Percentiles rank a stretch among this genome's conserved stretches.
phyloP scores from a whole-genome alignment of 2,888 invertebrate species.

The Tigriopus californicus region DNA sequence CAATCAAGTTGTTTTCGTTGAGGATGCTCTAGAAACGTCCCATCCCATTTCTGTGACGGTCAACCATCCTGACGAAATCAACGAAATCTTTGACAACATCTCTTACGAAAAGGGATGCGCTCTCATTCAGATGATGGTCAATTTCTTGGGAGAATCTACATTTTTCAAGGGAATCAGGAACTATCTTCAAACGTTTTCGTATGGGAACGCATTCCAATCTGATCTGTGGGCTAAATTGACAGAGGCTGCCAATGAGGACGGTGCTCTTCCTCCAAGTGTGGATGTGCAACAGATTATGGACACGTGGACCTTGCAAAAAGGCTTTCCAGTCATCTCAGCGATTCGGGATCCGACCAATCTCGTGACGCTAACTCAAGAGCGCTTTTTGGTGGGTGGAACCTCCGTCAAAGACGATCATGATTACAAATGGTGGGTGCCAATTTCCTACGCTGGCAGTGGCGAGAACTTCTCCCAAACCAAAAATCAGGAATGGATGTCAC shows the following conservation, averaged over 20 bases:
- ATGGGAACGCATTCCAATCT: conserved; percentile 50
- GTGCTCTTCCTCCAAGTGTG: conserved; percentile 23
- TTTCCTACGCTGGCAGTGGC: conserved; percentile 39
- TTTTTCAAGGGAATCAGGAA: conserved; percentile 43
- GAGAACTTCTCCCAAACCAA: background rate
- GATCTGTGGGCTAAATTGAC: conserved; percentile 62
- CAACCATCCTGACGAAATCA: conserved; percentile 47
- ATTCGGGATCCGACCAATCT: background rate
- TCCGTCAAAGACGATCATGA: conserved; percentile 23
- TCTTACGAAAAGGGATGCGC: conserved; percentile 57
- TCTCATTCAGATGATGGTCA: conserved; percentile 48
- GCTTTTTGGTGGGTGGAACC: conserved; percentile 33
- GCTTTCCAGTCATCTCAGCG: conserved; percentile 49
- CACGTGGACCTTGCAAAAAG: conserved; percentile 66
- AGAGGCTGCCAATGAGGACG: conserved; percentile 37
- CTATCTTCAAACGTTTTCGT: conserved; percentile 47
- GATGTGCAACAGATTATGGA: conserved; percentile 49
- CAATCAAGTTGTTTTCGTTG: background rate
- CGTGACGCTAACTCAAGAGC: conserved; percentile 34
- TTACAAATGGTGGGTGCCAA: conserved; percentile 54
- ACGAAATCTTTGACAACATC: conserved; percentile 53
- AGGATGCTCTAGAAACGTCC: conserved; percentile 38
- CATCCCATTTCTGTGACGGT: conserved; percentile 49
- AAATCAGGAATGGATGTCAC: background rate
- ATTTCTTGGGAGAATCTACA: conserved; percentile 42